Evolutionary conservation across 2,797 vertebrate genomes (phyloP).

Genomic region (Rhynchotus rufescens): DNA sequence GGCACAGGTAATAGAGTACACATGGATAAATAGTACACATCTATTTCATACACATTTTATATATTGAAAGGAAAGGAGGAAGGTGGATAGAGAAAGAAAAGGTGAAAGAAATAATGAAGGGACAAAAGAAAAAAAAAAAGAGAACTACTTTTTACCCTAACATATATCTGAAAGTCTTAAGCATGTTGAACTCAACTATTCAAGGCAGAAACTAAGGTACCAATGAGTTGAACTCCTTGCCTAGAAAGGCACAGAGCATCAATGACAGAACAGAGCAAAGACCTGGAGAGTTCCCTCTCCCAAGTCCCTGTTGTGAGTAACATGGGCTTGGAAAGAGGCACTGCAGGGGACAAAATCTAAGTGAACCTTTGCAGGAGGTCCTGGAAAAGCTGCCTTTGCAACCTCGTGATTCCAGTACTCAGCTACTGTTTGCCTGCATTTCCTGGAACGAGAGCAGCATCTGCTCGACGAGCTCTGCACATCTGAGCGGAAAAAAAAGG

Average conservation of each 20-base stretch:
- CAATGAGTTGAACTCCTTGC: background rate
- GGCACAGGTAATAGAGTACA: background rate
- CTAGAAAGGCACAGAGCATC: background rate
- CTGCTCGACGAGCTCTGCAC: background rate
- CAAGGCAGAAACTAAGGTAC: background rate
- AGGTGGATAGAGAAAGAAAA: background rate
- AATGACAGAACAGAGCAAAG: background rate
- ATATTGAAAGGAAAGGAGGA: accelerated
- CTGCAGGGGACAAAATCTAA: too few species aligned
- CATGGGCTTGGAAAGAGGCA: background rate
- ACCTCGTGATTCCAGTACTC: background rate
- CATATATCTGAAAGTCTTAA: background rate
- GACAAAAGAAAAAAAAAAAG: background rate
- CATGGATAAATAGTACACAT: background rate
- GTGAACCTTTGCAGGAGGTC: too few species aligned
- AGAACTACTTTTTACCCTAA: background rate
- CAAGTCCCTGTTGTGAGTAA: background rate
- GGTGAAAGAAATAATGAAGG: background rate
- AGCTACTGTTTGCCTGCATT: accelerated
- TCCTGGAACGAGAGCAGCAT: background rate
- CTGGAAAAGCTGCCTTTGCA: background rate
- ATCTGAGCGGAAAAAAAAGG: background rate
- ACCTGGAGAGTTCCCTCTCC: background rate
- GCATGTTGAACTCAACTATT: background rate
- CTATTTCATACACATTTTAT: too few species aligned